Conservation (phyloP, 2,113 vertebrate species). For the Smithornis capensis region DNA sequence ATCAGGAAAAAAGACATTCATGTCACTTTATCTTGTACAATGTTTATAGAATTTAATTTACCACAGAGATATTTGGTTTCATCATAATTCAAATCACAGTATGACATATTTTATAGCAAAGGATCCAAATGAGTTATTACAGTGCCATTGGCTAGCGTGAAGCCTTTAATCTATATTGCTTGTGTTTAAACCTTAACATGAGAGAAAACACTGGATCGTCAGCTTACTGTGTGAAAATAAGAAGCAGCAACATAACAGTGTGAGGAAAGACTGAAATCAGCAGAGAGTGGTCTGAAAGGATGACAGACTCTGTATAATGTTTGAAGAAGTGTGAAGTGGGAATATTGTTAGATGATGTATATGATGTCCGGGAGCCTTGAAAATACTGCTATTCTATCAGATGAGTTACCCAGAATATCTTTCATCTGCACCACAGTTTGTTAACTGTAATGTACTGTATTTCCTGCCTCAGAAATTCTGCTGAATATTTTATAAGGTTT, state of each 20-base stretch:
- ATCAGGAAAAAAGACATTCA: not conserved
- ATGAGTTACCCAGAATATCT: conserved; percentile 13
- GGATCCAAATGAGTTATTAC: not conserved
- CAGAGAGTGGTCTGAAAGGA: conserved; percentile 1
- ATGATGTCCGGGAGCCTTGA: not conserved
- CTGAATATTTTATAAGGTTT: conserved; percentile 38
- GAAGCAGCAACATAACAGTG: not conserved
- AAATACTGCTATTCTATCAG: conserved; percentile 12
- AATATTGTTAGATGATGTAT: conserved; percentile 24
- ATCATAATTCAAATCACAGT: conserved; percentile 36
- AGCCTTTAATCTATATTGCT: conserved; percentile 18
- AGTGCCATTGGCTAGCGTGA: conserved; percentile 8
- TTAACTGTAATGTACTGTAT: conserved; percentile 18
- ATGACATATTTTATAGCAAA: conserved; percentile 18
- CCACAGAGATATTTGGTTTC: conserved; percentile 24
- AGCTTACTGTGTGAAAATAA: not conserved
- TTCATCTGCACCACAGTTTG: not conserved
- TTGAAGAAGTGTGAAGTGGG: conserved; percentile 1
- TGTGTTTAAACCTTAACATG: conserved; percentile 35
- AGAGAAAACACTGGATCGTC: conserved; percentile 28
- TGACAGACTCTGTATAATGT: conserved; percentile 46
- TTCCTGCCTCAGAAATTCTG: conserved; percentile 39
- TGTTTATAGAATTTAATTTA: conserved; percentile 33
- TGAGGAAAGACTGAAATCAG: conserved; percentile 5
- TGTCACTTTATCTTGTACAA: not conserved